These are phyloP conservation scores for Trogon surrucura DNA, from an alignment of 2,113 vertebrate species.

Conservation along the genomic window DNA sequence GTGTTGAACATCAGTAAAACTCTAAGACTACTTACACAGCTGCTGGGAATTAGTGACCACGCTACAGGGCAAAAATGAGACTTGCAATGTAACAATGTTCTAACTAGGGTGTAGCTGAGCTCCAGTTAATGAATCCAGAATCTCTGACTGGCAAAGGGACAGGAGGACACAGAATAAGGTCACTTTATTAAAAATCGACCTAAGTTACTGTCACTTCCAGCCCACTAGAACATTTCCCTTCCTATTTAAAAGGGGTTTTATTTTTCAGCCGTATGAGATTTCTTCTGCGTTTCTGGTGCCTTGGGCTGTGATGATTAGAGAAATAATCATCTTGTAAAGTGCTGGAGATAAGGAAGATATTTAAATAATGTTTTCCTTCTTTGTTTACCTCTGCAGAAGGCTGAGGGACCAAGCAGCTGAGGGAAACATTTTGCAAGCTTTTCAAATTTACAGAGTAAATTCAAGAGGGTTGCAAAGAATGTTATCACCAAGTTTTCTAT, in stretches of 20 bases:
- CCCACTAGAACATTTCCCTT: background rate
- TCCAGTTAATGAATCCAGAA: background rate
- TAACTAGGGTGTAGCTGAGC: background rate
- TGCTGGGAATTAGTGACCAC: background rate
- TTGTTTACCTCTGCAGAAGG: conserved; percentile 39
- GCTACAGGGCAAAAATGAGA: background rate
- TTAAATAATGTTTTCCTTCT: conserved; percentile 4
- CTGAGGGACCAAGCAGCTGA: background rate
- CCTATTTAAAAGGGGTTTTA: background rate
- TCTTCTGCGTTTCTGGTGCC: background rate
- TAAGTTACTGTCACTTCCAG: background rate
- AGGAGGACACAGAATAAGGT: background rate
- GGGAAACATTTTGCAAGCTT: conserved; percentile 16
- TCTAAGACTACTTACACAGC: background rate
- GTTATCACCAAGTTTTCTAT: background rate
- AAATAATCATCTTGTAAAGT: conserved; percentile 30
- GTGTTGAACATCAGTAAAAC: background rate
- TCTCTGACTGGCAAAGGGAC: background rate
- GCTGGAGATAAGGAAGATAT: conserved; percentile 9
- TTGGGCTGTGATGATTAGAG: background rate
- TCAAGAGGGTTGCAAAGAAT: background rate
- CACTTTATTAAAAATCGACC: background rate
- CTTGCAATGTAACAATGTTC: accelerated
- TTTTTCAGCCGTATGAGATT: background rate
- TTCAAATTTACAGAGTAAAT: conserved; percentile 46